Evolutionary conservation across 2,113 vertebrate species (phyloP).

Genomic region (Urocitellus parryii): DNA sequence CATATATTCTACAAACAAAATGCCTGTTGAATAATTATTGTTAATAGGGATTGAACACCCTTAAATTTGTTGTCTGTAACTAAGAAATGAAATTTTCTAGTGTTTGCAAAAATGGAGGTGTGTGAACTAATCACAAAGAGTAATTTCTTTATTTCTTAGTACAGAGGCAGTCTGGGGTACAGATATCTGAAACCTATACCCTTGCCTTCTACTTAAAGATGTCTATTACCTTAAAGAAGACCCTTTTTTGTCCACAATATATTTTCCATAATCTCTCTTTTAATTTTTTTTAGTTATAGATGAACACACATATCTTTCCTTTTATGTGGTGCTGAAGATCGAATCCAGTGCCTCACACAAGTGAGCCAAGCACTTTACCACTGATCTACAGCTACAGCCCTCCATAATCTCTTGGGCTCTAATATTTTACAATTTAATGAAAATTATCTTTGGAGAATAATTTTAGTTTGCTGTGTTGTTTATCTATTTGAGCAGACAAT

Average conservation of each 20-base stretch:
- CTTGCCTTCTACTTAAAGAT: background rate
- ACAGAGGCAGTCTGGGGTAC: background rate
- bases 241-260: background rate
- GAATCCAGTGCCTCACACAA: too few relatives aligned
- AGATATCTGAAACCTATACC: background rate
- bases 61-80: background rate
- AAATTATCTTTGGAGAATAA: background rate
- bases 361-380: too few relatives aligned
- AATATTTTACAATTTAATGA: background rate
- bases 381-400: too few relatives aligned
- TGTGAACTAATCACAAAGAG: background rate
- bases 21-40: constrained; percentile 37
- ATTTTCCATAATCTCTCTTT: background rate
- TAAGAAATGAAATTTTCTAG: constrained; percentile 37
- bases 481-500: background rate
- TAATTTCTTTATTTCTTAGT: constrained; percentile 32
- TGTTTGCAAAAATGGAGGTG: background rate
- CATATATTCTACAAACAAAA: background rate
- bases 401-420: background rate
- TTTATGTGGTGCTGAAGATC: too few relatives aligned
- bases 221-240: background rate
- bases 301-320: too few relatives aligned
- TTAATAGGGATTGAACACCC: background rate
- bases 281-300: too few relatives aligned
- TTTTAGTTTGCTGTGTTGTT: background rate